Evolutionary conservation across 2,113 vertebrate species (phyloP).

Genomic region (Mus spicilegus): DNA sequence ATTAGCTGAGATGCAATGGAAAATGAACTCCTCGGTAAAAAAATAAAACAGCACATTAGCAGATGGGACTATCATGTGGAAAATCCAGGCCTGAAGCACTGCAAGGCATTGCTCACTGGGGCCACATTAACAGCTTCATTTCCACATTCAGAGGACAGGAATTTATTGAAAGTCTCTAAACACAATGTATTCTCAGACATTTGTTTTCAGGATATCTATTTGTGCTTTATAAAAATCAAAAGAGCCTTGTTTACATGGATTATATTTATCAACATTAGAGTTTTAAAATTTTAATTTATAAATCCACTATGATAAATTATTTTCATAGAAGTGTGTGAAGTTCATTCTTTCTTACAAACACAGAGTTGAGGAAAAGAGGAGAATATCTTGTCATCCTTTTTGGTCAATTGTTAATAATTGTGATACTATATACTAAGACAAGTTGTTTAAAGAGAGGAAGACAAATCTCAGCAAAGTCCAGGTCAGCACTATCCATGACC

Average conservation of each 20-base stretch:
- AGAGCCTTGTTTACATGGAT: neutral
- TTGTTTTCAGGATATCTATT: neutral
- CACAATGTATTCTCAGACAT: neutral
- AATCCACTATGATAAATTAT: neutral
- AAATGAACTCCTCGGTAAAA: neutral
- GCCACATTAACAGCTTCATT: neutral
- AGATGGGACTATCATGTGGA: neutral
- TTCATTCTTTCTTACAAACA: neutral
- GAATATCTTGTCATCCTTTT: neutral
- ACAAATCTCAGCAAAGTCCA: neutral
- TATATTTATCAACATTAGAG: neutral
- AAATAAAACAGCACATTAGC: neutral
- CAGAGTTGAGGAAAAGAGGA: neutral
- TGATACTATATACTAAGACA: neutral
- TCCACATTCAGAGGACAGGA: neutral
- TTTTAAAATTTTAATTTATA: neutral
- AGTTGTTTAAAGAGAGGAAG: neutral
- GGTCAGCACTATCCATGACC: neutral
- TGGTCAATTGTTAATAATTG: neutral
- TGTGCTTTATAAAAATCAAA: neutral
- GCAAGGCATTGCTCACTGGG: neutral
- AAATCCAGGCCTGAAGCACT: neutral
- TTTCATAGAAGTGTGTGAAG: neutral
- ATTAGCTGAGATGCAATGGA: no score
- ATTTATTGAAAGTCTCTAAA: neutral